A percentile compares a stretch with the other conserved stretches of the same genome.
Conservation (phyloP, 2,888 invertebrate species). For the Drosophila borborema region DNA sequence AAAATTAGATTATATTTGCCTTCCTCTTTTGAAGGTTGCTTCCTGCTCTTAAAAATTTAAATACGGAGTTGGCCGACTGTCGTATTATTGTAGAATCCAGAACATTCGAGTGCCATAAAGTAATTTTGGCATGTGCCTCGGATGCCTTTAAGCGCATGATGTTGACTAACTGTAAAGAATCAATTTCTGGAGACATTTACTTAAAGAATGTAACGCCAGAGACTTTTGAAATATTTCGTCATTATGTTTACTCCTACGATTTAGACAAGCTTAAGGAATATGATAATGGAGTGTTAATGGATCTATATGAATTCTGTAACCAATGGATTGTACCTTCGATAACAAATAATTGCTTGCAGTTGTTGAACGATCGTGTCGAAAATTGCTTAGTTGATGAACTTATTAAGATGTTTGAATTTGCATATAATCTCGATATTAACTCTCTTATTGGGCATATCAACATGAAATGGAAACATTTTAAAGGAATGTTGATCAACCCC, state of each 20-base stretch:
- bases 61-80: conserved; percentile 31
- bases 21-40: no score
- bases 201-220: conserved; percentile 17
- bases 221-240: conserved; percentile 34
- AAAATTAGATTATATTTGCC: no score
- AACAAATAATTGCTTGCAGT: not conserved
- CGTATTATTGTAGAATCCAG: conserved; percentile 7
- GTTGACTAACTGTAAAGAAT: conserved; percentile 26
- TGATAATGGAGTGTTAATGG: conserved; percentile 3
- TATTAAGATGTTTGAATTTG: conserved; percentile 9
- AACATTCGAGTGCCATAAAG: conserved; percentile 30
- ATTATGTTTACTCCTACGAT: conserved; percentile 25
- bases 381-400: not conserved
- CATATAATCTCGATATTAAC: not conserved
- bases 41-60: conserved; percentile 1
- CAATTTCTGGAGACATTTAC: conserved; percentile 15
- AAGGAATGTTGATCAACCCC: not conserved
- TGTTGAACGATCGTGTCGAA: not conserved
- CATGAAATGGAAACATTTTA: no score
- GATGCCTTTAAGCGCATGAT: conserved; percentile 31
- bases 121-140: conserved; percentile 21
- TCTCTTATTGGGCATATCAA: not conserved
- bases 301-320: conserved; percentile 20
- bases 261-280: not conserved
- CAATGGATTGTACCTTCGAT: conserved; percentile 34